Percentiles rank a stretch among this genome's conserved stretches.
Evolutionary conservation across 2,888 invertebrate species (phyloP).

Genomic region (Carpatolechia fugitivella): DNA sequence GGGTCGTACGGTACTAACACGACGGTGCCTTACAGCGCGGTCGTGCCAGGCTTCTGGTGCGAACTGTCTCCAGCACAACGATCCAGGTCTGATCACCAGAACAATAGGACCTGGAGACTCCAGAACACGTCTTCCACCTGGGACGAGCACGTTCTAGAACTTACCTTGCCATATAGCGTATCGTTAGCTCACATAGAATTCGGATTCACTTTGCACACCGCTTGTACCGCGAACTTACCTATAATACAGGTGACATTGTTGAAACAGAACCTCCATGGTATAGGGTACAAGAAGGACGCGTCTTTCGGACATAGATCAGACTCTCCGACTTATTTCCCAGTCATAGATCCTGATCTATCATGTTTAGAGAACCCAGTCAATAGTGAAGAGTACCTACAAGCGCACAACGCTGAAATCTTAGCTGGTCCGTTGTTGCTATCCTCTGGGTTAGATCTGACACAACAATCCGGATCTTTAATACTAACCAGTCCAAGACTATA

Average conservation of each 20-base stretch:
- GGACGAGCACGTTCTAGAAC: slow-evolving; percentile 95
- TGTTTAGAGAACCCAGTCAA: slow-evolving; percentile 85
- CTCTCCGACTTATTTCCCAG: slow-evolving; percentile 61
- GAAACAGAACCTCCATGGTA: slow-evolving; percentile 80
- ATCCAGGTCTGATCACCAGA: slow-evolving; percentile 92
- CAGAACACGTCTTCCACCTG: slow-evolving; percentile 93
- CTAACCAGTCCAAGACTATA: slow-evolving; percentile 92
- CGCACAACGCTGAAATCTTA: slow-evolving; percentile 93
- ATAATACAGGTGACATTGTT: slow-evolving; percentile 86
- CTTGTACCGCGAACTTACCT: slow-evolving; percentile 86
- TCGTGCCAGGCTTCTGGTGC: slow-evolving; percentile 95
- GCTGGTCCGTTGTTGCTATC: slow-evolving; percentile 93
- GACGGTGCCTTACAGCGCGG: slow-evolving; percentile 86
- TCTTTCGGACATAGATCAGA: slow-evolving; percentile 60
- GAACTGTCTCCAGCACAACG: slow-evolving; percentile 95
- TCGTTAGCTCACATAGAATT: slow-evolving; percentile 94
- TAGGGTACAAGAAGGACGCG: slow-evolving; percentile 76
- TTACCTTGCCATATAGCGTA: slow-evolving; percentile 88
- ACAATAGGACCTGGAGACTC: slow-evolving; percentile 92
- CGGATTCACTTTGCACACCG: slow-evolving; percentile 89
- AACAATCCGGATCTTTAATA: slow-evolving; percentile 90
- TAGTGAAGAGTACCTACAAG: slow-evolving; percentile 88
- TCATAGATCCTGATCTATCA: slow-evolving; percentile 54
- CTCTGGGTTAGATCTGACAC: slow-evolving; percentile 90
- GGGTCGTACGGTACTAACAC: slow-evolving; percentile 83